Percentiles rank a stretch among this genome's conserved stretches.
Evolutionary conservation across 2,113 vertebrate genomes (phyloP).

Genomic region (Sminthopsis crassicaudata): DNA sequence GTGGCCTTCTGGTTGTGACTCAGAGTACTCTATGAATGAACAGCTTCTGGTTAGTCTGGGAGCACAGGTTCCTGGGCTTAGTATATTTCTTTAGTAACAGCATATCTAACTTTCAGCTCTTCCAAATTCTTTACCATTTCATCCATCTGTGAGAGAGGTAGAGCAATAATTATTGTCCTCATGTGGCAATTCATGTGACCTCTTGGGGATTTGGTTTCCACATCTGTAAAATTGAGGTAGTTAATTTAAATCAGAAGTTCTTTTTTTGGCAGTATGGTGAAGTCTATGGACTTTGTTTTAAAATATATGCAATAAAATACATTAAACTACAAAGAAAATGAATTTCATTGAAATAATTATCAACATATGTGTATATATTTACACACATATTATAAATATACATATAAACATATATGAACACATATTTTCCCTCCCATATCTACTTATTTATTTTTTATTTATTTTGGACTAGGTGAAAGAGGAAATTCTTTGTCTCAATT

Average conservation of each 20-base stretch:
- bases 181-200: not conserved
- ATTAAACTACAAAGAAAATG: not conserved
- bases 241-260: not conserved
- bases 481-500: too few species aligned
- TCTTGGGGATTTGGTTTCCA: not conserved
- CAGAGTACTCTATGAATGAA: not conserved
- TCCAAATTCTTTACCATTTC: not conserved
- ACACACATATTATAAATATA: too few species aligned
- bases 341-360: not conserved
- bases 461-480: too few species aligned
- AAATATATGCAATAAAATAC: not conserved
- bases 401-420: too few species aligned
- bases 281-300: not conserved
- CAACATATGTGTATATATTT: not conserved
- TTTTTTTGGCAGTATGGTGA: not conserved
- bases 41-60: not conserved
- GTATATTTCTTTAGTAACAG: not conserved
- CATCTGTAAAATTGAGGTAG: not conserved
- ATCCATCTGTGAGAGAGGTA: not conserved
- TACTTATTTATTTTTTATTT: too few species aligned
- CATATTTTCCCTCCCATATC: too few species aligned
- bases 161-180: not conserved
- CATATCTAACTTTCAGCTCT: not conserved
- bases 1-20: not conserved
- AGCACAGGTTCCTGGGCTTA: not conserved